Percentiles rank a stretch among this genome's conserved stretches.
Conservation (phyloP, 2,113 vertebrate species). For the Poeciliopsis occidentalis region DNA sequence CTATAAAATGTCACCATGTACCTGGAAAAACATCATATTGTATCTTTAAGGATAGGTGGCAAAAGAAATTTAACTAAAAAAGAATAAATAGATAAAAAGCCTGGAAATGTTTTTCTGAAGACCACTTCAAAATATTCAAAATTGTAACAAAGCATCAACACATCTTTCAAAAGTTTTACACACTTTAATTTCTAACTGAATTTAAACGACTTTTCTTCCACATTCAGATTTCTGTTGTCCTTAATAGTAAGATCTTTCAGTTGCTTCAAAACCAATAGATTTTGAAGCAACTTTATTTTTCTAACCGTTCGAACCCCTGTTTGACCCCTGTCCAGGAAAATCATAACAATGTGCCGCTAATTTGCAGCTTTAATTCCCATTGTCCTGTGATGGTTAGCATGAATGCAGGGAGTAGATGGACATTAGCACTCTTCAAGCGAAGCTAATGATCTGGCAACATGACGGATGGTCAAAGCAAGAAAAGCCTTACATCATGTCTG, state of each 20-base stretch:
- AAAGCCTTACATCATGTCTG: slow-evolving; percentile 1
- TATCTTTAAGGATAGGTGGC: no score
- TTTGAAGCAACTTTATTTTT: neutral
- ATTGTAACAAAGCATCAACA: no score
- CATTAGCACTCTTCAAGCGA: slow-evolving; percentile 3
- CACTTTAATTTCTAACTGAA: neutral
- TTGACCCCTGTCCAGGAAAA: neutral
- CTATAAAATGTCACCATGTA: no score
- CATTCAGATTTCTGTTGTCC: neutral
- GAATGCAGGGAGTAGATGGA: neutral
- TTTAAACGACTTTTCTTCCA: neutral
- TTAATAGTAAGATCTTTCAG: neutral
- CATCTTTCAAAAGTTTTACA: neutral
- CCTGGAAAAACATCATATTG: no score
- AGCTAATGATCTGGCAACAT: slow-evolving; percentile 4
- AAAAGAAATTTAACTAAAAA: no score
- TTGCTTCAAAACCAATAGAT: neutral
- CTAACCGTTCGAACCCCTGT: neutral
- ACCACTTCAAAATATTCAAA: no score
- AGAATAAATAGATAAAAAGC: no score
- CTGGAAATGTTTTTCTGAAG: no score
- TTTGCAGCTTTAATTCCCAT: slow-evolving; percentile 5
- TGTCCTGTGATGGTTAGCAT: slow-evolving; percentile 1
- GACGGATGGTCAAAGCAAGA: slow-evolving; percentile 1
- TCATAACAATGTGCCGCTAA: slow-evolving; percentile 6